Evolutionary conservation across 2,888 invertebrate genomes (phyloP).

Genomic region (Lobophora halterata): DNA sequence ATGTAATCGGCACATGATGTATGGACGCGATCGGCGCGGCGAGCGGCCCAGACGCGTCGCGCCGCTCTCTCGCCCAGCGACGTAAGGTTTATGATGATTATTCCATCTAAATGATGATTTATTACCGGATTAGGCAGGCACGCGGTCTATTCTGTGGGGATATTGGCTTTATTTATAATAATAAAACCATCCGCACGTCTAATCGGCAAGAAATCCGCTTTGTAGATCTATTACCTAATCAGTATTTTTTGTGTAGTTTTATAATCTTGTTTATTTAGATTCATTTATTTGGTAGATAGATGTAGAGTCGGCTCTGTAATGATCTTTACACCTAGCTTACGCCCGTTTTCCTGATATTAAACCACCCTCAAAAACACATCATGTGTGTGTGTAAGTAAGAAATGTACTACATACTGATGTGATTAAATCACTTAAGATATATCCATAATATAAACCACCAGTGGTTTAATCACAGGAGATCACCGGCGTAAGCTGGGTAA

Average conservation of each 20-base stretch:
- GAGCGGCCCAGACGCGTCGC: conserved; percentile 36
- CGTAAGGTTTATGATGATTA: conserved; percentile 74
- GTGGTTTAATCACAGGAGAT: too few relatives aligned
- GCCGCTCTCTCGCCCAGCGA: conserved; percentile 41
- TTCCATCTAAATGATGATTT: conserved; percentile 78
- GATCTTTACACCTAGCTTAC: too few relatives aligned
- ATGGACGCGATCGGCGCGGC: conserved; percentile 47
- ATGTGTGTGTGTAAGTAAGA: too few relatives aligned
- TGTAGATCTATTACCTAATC: conserved; percentile 45
- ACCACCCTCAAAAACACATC: too few relatives aligned
- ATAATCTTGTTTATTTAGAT: too few relatives aligned
- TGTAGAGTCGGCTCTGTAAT: too few relatives aligned
- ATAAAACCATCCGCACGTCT: conserved; percentile 54
- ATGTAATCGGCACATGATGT: conserved; percentile 75
- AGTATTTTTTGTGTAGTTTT: too few relatives aligned
- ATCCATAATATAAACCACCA: too few relatives aligned
- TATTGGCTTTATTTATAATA: conserved; percentile 73
- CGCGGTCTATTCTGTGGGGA: conserved; percentile 68
- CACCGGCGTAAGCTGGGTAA: too few relatives aligned
- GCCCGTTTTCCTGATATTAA: too few relatives aligned
- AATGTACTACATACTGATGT: too few relatives aligned
- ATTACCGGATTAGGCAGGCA: conserved; percentile 73
- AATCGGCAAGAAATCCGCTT: conserved; percentile 61
- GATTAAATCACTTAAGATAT: too few relatives aligned
- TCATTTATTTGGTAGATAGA: neutral